Evolutionary conservation across 2,797 vertebrate genomes (phyloP).

Genomic region (Sorex maritimensis): DNA sequence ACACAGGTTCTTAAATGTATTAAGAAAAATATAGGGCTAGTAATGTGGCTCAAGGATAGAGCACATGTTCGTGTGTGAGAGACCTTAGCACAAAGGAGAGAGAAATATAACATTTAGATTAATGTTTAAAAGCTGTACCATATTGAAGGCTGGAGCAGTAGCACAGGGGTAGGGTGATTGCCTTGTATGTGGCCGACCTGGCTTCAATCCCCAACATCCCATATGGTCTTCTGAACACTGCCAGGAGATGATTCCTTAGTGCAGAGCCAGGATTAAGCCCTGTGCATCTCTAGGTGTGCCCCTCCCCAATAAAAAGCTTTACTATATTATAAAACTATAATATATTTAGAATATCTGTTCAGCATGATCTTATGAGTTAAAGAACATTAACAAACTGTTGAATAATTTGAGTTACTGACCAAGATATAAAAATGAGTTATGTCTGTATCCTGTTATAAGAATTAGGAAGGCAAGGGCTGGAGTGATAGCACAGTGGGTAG

Average conservation of each 20-base stretch:
- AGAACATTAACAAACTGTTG: constrained; percentile 19
- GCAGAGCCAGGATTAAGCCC: too few species aligned
- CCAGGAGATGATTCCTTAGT: too few species aligned
- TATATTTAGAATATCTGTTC: constrained; percentile 22
- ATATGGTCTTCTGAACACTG: too few species aligned
- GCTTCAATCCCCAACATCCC: too few species aligned
- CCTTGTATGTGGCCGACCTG: too few species aligned
- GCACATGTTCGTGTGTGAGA: too few species aligned
- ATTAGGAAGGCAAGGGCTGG: not conserved
- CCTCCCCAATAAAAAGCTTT: too few species aligned
- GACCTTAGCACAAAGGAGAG: not conserved
- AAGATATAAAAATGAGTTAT: constrained; percentile 40
- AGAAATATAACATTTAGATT: constrained; percentile 41
- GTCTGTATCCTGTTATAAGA: not conserved
- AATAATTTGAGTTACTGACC: not conserved
- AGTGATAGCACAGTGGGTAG: too few species aligned
- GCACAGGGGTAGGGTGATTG: too few species aligned
- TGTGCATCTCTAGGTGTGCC: too few species aligned
- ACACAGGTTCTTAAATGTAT: not conserved
- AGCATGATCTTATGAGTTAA: constrained; percentile 34
- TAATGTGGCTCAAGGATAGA: too few species aligned
- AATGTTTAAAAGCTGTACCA: constrained; percentile 50
- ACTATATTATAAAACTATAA: constrained; percentile 18
- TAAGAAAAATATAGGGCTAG: not conserved
- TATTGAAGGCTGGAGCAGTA: not conserved